A percentile compares a stretch with the other conserved stretches of the same genome.
Conservation (phyloP, 2,888 invertebrate species). For the Spisula solida region DNA sequence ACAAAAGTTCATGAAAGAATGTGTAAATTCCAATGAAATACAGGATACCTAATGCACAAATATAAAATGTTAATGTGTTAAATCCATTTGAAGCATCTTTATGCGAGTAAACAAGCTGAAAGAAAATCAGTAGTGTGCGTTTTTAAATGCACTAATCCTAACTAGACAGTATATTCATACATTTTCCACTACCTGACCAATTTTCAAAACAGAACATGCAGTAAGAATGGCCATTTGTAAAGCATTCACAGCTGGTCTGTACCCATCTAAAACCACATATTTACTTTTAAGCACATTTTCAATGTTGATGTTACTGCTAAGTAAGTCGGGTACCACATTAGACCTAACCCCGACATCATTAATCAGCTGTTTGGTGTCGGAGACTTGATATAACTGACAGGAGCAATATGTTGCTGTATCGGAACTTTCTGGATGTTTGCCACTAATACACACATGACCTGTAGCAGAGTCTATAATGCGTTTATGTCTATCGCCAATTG, state of each 20-base stretch:
- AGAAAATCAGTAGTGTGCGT: too few species aligned
- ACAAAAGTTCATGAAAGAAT: too few species aligned
- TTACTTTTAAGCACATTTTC: not conserved
- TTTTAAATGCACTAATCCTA: too few species aligned
- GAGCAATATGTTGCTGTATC: not conserved
- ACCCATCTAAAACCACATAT: slow-evolving; percentile 68
- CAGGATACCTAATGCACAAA: too few species aligned
- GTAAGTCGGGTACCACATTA: not conserved
- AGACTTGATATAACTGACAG: slow-evolving; percentile 1
- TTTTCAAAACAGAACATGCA: slow-evolving; percentile 76
- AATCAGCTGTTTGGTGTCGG: not conserved
- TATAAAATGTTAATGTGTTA: not conserved
- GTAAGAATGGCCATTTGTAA: slow-evolving; percentile 76
- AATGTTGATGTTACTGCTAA: not conserved
- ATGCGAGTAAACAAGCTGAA: too few species aligned
- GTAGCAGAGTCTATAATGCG: slow-evolving; percentile 24
- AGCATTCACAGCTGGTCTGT: slow-evolving; percentile 72
- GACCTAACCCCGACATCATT: not conserved
- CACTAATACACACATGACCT: slow-evolving; percentile 46
- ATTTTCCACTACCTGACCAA: slow-evolving; percentile 76
- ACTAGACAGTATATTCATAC: too few species aligned
- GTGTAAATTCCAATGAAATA: too few species aligned
- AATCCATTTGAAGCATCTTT: too few species aligned
- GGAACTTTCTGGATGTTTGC: not conserved
- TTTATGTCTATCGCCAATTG: not conserved